Conservation (phyloP, 2,113 vertebrate genomes). For the Channa maculata region DNA sequence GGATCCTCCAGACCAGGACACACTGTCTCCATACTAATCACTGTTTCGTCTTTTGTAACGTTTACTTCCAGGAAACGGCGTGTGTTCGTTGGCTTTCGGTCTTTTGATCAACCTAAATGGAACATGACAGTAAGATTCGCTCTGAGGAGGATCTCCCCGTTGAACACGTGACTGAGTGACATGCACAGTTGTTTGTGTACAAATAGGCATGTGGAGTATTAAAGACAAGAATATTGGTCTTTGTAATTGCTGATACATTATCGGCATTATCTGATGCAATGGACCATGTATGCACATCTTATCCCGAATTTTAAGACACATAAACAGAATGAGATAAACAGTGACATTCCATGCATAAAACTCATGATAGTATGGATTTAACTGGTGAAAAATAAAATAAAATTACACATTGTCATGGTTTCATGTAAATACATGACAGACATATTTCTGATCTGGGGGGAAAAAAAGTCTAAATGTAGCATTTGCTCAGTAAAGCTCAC, state of each 20-base stretch:
- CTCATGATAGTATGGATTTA: too few species aligned
- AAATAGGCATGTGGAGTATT: background rate
- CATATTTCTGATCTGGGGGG: background rate
- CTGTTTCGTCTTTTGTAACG: background rate
- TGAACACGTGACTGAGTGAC: background rate
- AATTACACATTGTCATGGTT: too few species aligned
- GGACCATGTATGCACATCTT: too few species aligned
- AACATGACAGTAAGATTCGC: slow-evolving; percentile 34
- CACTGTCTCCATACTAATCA: background rate
- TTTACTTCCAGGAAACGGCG: slow-evolving; percentile 17
- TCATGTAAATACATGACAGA: background rate
- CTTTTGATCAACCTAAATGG: slow-evolving; percentile 13
- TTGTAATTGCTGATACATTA: too few species aligned
- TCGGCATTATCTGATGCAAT: too few species aligned
- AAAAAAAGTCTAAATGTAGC: background rate
- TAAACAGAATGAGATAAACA: too few species aligned
- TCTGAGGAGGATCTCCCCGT: slow-evolving; percentile 2
- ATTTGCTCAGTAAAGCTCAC: background rate
- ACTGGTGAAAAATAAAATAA: too few species aligned
- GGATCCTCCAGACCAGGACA: slow-evolving; percentile 1
- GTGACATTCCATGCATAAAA: too few species aligned
- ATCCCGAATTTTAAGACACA: too few species aligned
- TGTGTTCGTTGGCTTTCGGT: background rate
- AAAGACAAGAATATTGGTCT: too few species aligned
- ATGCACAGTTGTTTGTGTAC: background rate